phyloP scores from a whole-genome alignment of 2,888 invertebrate species.

The Apamea anceps region DNA sequence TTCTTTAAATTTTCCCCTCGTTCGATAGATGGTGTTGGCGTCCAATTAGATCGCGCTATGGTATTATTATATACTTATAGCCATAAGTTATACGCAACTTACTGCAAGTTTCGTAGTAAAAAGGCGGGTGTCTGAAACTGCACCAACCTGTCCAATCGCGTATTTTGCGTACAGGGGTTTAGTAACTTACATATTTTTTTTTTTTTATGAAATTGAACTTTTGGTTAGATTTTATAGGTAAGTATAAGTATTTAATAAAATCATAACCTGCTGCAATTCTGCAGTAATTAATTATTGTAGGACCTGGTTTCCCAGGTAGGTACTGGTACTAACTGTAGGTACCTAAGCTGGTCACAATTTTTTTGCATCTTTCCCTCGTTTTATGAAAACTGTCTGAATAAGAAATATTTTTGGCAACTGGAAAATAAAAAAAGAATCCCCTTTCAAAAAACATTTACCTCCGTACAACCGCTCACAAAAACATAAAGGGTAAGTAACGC shows the following conservation, averaged over 20 bases:
- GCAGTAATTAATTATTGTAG: not conserved
- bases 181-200: not conserved
- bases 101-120: not conserved
- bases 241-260: too few species aligned
- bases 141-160: not conserved
- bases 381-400: not conserved
- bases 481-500: conserved; percentile 65
- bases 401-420: not conserved
- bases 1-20: rapidly evolving
- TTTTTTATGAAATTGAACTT: not conserved
- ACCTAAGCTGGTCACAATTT: not conserved
- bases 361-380: not conserved
- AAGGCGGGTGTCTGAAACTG: too few species aligned
- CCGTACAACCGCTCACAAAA: conserved; percentile 39
- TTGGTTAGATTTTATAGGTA: not conserved
- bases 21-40: conserved; percentile 7
- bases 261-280: too few species aligned
- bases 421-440: not conserved
- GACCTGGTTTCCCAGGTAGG: not conserved
- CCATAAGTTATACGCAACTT: not conserved
- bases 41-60: not conserved
- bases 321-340: not conserved
- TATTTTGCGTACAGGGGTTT: not conserved
- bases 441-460: conserved; percentile 46
- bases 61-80: not conserved